Evolutionary conservation across 2,888 invertebrate species (phyloP).

Genomic region (Caenorhabditis wallacei): DNA sequence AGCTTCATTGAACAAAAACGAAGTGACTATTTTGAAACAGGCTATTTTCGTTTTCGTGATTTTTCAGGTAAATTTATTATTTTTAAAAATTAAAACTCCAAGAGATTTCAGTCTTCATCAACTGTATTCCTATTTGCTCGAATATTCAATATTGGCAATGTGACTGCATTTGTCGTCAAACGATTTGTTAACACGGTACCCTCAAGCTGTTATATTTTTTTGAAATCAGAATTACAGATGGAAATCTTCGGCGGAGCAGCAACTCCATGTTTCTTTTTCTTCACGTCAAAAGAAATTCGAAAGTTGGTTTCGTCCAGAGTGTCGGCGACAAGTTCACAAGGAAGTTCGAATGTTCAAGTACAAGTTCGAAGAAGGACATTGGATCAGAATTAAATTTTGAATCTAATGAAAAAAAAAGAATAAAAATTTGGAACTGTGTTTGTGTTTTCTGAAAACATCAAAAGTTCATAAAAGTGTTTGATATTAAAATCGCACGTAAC

Average conservation of each 20-base stretch:
- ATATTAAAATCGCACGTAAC: no score
- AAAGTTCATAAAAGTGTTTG: no score
- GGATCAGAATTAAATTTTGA: background rate
- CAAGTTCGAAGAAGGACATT: conserved; percentile 3
- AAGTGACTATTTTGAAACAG: conserved; percentile 3
- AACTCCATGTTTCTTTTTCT: conserved; percentile 26
- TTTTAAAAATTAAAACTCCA: background rate
- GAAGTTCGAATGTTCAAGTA: conserved; percentile 19
- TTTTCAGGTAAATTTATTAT: conserved; percentile 1
- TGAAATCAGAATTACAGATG: conserved; percentile 25
- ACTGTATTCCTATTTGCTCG: conserved; percentile 4
- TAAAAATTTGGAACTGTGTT: no score
- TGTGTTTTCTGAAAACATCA: no score
- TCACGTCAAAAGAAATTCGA: conserved; percentile 17
- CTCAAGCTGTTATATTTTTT: no score
- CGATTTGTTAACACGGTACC: conserved; percentile 27
- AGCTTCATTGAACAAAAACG: conserved; percentile 9
- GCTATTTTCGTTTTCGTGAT: conserved; percentile 13
- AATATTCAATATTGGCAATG: conserved; percentile 1
- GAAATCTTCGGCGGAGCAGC: conserved; percentile 22
- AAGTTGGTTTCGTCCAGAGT: conserved; percentile 5
- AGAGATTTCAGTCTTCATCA: conserved; percentile 6
- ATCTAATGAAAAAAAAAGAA: no score
- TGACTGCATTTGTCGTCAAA: conserved; percentile 8
- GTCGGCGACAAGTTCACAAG: conserved; percentile 17